A percentile compares a stretch with the other conserved stretches of the same genome.
These are phyloP conservation scores for Cyphomyrus discorhynchus DNA, from an alignment of 2,113 vertebrate species.

Conservation along the genomic window DNA sequence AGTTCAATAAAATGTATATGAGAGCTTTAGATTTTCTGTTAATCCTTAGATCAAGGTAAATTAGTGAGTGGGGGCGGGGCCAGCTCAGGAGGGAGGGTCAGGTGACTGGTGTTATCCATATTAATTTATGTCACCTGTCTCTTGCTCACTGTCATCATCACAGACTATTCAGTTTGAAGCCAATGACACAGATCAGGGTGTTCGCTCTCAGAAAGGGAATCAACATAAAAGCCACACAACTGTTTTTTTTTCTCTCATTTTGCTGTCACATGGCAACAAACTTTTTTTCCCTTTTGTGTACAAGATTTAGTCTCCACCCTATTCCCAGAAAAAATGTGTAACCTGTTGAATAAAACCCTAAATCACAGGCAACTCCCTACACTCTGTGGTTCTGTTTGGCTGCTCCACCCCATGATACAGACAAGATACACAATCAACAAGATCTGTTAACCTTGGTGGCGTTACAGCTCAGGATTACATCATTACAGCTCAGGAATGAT, in stretches of 20 bases:
- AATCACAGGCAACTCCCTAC: background rate
- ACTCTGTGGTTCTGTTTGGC: background rate
- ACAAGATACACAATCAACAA: background rate
- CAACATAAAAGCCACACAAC: background rate
- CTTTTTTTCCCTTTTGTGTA: background rate
- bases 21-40: background rate
- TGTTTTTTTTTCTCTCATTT: background rate
- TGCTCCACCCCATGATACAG: background rate
- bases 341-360: background rate
- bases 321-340: background rate
- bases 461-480: background rate
- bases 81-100: background rate
- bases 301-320: background rate
- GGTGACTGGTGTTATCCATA: background rate
- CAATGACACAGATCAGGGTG: background rate
- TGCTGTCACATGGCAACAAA: background rate
- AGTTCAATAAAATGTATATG: background rate
- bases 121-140: background rate
- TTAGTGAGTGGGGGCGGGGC: background rate
- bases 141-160: background rate
- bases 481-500: background rate
- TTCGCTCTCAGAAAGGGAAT: background rate
- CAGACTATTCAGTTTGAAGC: background rate
- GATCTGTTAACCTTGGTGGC: background rate
- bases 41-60: background rate